Conservation (phyloP, 2,888 invertebrate genomes). For the Melanchra persicariae region DNA sequence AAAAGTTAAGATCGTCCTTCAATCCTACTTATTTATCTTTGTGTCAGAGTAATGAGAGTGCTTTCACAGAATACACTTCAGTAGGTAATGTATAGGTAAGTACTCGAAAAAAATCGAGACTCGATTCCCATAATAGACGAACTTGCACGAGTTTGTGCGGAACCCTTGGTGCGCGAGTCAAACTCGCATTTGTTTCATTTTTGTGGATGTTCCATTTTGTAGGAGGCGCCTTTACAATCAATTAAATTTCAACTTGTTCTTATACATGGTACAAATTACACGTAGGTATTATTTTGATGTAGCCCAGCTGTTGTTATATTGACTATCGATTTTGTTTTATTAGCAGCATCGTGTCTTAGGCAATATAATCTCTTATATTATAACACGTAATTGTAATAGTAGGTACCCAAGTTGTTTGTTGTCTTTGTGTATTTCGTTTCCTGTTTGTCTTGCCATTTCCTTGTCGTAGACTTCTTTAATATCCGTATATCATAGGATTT, state of each 20-base stretch:
- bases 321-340: background rate
- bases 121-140: too few species aligned
- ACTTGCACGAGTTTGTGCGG: too few species aligned
- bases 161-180: too few species aligned
- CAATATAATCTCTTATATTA: background rate
- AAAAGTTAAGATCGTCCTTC: too few species aligned
- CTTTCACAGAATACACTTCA: too few species aligned
- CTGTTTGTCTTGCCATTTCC: conserved; percentile 27
- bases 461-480: conserved; percentile 32
- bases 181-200: too few species aligned
- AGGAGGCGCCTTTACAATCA: conserved; percentile 29
- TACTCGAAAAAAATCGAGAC: too few species aligned
- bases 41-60: too few species aligned
- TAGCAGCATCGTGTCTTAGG: background rate
- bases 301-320: background rate
- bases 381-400: background rate
- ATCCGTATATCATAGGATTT: conserved; percentile 31
- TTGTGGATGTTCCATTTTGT: conserved; percentile 65
- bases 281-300: background rate
- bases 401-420: conserved; percentile 11
- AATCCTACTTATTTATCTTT: too few species aligned
- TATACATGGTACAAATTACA: conserved; percentile 4
- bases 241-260: conserved; percentile 49
- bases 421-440: conserved; percentile 17
- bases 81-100: too few species aligned